Percentiles rank a stretch among this genome's conserved stretches.
phyloP scores from a whole-genome alignment of 2,797 vertebrate genomes.

The Epinephelus awoara region DNA sequence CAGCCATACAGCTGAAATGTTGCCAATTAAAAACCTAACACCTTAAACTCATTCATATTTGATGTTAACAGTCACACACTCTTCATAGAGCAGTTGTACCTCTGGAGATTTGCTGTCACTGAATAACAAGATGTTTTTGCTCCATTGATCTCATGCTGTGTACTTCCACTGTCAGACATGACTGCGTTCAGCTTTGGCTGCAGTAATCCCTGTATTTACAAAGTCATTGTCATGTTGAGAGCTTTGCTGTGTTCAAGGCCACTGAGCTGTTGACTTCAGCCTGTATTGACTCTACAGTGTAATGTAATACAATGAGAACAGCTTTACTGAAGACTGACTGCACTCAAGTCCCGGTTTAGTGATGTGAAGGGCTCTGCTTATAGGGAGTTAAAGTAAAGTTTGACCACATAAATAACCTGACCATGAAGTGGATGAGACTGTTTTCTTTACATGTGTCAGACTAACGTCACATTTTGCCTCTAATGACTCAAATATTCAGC shows the following conservation, averaged over 20 bases:
- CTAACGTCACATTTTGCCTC: neutral
- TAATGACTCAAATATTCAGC: neutral
- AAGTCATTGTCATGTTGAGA: conserved; percentile 35
- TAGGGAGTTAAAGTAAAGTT: neutral
- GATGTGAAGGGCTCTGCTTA: neutral
- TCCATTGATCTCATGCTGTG: conserved; percentile 12
- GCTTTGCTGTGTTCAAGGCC: conserved; percentile 28
- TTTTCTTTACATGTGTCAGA: neutral
- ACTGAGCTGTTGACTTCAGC: conserved; percentile 17
- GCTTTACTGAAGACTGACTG: neutral
- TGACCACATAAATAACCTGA: too few species aligned
- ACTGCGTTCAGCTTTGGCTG: conserved; percentile 19
- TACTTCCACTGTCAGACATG: conserved; percentile 24
- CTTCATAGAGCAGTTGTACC: conserved; percentile 1
- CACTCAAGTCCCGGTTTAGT: neutral
- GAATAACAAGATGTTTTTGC: conserved; percentile 18
- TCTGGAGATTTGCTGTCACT: conserved; percentile 10
- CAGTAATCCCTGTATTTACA: conserved; percentile 40
- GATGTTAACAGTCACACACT: neutral
- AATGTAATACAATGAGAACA: neutral
- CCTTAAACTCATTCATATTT: neutral
- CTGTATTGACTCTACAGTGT: neutral
- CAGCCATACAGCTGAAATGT: neutral
- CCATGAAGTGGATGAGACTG: neutral
- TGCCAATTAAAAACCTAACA: too few species aligned